Conservation (phyloP, 2,113 vertebrate genomes). For the Limnothrissa miodon region DNA sequence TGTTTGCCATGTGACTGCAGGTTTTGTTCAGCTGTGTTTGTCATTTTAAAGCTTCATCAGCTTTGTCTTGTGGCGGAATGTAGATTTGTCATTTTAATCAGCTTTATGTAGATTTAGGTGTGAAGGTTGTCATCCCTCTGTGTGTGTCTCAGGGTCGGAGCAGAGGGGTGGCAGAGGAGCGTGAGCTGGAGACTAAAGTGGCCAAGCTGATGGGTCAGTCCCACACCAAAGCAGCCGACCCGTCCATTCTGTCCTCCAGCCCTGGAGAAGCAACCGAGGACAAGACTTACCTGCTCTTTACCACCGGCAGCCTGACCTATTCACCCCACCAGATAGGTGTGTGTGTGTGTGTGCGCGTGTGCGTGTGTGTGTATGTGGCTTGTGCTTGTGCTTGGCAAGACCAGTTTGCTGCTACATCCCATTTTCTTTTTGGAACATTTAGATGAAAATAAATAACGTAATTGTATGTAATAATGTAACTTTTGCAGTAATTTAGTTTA, state of each 20-base stretch:
- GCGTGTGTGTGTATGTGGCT: neutral
- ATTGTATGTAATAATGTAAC: too few species aligned
- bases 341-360: neutral
- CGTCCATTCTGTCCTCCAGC: conserved; percentile 52
- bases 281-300: conserved; percentile 93
- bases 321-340: conserved; percentile 96
- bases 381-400: neutral
- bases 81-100: too few species aligned
- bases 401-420: too few species aligned
- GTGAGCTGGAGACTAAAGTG: conserved; percentile 80
- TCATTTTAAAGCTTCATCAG: too few species aligned
- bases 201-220: conserved; percentile 80
- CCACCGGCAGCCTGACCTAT: conserved; percentile 95
- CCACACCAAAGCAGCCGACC: conserved; percentile 75
- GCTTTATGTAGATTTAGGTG: too few species aligned
- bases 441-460: too few species aligned
- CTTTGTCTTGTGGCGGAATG: too few species aligned
- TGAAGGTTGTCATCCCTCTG: neutral
- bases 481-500: too few species aligned
- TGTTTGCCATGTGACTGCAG: too few species aligned
- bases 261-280: conserved; percentile 61
- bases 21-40: too few species aligned
- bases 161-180: conserved; percentile 61
- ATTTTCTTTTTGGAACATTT: too few species aligned
- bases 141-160: conserved; percentile 49